phyloP scores from a whole-genome alignment of 2,113 vertebrate species.

The Rhadina sibilatrix region DNA sequence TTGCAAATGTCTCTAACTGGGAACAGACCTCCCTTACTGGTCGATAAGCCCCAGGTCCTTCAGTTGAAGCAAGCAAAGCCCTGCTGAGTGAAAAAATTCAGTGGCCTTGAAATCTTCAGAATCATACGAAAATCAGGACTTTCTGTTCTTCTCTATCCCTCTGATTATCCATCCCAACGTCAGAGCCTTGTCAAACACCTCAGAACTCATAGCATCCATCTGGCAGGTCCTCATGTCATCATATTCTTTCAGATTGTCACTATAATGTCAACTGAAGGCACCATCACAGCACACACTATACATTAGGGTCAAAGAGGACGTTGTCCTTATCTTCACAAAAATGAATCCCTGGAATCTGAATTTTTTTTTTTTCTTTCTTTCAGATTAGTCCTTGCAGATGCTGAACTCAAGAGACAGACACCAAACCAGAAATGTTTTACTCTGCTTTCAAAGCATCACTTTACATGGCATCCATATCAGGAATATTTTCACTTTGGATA shows the following conservation, averaged over 20 bases:
- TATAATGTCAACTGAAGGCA: background rate
- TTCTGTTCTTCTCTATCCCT: background rate
- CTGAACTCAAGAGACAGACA: background rate
- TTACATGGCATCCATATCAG: background rate
- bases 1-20: background rate
- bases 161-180: background rate
- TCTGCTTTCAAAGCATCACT: background rate
- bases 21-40: conserved; percentile 5
- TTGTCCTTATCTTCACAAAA: background rate
- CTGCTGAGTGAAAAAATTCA: background rate
- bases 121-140: background rate
- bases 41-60: background rate
- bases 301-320: background rate
- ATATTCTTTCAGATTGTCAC: background rate
- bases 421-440: background rate
- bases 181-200: background rate
- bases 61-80: background rate
- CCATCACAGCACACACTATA: background rate
- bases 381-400: background rate
- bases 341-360: background rate
- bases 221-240: background rate
- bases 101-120: background rate
- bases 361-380: background rate
- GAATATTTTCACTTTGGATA: background rate
- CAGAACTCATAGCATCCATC: background rate